phyloP scores from a whole-genome alignment of 2,113 vertebrate species.

The Mormyrus iriodes region DNA sequence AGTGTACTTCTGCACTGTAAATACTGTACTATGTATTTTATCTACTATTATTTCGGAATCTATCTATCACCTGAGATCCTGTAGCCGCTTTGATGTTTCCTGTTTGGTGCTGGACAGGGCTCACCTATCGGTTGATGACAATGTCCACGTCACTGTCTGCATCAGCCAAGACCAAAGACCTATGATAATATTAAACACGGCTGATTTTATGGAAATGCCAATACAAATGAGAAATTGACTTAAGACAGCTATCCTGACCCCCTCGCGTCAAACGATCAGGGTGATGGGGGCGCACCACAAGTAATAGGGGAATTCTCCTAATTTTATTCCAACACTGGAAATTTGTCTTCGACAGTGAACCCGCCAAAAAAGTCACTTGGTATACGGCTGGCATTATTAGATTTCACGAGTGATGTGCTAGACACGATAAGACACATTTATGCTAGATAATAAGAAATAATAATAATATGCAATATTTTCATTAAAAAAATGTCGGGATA shows the following conservation, averaged over 20 bases:
- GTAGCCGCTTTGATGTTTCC: too few relatives aligned
- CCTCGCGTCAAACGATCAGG: background rate
- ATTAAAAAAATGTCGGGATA: background rate
- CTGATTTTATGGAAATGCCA: background rate
- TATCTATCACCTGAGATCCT: too few relatives aligned
- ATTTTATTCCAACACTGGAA: background rate
- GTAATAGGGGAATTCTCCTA: background rate
- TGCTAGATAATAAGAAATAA: background rate
- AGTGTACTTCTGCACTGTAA: background rate
- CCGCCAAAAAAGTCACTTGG: background rate
- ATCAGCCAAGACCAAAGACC: background rate
- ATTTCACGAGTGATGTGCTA: background rate
- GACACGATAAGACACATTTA: background rate
- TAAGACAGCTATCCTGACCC: background rate
- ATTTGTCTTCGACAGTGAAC: background rate
- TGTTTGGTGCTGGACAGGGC: too few relatives aligned
- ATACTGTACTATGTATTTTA: background rate
- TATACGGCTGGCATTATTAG: background rate
- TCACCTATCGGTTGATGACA: background rate
- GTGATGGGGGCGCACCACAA: background rate
- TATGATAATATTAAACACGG: background rate
- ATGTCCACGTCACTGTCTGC: background rate
- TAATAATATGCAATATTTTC: background rate
- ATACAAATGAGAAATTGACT: background rate
- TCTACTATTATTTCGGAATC: too few relatives aligned